A percentile compares a stretch with the other conserved stretches of the same genome.
These are phyloP conservation scores for Oxycera nigricornis DNA, from an alignment of 2,888 invertebrate species.

Conservation along the genomic window DNA sequence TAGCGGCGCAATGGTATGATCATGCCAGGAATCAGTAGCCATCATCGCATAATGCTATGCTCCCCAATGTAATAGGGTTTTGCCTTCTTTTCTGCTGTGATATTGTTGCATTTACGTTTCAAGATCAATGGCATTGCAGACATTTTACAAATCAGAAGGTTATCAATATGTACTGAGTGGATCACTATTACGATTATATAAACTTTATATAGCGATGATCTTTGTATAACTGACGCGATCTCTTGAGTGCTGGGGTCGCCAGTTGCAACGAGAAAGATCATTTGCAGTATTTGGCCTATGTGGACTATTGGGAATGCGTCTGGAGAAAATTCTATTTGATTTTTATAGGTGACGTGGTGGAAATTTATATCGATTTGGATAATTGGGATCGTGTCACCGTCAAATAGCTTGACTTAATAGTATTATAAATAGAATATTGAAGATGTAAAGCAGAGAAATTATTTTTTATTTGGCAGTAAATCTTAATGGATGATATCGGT, in stretches of 20 bases:
- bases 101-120: constrained; percentile 44
- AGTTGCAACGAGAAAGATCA: neutral
- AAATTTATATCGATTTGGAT: constrained; percentile 23
- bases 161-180: constrained; percentile 28
- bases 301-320: neutral
- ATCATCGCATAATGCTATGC: neutral
- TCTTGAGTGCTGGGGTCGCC: neutral
- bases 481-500: neutral
- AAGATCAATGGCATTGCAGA: constrained; percentile 54
- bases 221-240: neutral
- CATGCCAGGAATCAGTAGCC: constrained; percentile 17
- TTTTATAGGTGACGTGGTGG: constrained; percentile 7
- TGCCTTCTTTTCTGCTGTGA: no score
- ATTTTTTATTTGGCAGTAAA: neutral
- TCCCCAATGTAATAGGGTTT: no score
- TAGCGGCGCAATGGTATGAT: neutral
- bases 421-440: neutral
- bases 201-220: constrained; percentile 1
- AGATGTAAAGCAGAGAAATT: neutral
- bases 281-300: neutral
- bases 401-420: neutral
- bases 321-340: constrained; percentile 4
- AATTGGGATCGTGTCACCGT: constrained; percentile 32
- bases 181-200: neutral
- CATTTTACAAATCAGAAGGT: constrained; percentile 53